Conservation (phyloP, 1,140 invertebrate species). For the Lordiphosa stackelbergi region DNA sequence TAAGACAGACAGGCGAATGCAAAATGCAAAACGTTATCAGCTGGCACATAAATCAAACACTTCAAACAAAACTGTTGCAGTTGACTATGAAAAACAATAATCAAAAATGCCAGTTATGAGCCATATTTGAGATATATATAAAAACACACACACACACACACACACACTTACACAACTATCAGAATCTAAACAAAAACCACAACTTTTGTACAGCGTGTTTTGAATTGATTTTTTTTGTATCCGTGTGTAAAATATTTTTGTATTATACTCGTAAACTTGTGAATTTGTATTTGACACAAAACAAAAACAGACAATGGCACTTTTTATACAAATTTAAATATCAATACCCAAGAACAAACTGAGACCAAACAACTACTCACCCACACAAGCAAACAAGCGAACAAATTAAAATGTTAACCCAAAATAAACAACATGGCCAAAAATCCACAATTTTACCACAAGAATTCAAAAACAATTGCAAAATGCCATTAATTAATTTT, state of each 20-base stretch:
- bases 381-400: constrained; percentile 32
- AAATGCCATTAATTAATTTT: constrained; percentile 44
- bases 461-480: constrained; percentile 34
- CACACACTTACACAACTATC: constrained; percentile 8
- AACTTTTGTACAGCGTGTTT: constrained; percentile 68
- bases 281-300: constrained; percentile 60
- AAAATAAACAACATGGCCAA: constrained; percentile 19
- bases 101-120: constrained; percentile 57
- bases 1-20: constrained; percentile 17
- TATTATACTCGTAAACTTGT: constrained; percentile 67
- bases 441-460: constrained; percentile 16
- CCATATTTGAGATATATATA: constrained; percentile 27
- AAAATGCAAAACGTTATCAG: constrained; percentile 63
- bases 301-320: constrained; percentile 57
- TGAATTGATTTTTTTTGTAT: constrained; percentile 56
- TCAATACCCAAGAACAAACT: constrained; percentile 20
- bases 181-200: constrained; percentile 15
- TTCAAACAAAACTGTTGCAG: constrained; percentile 64
- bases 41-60: constrained; percentile 69
- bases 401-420: constrained; percentile 15
- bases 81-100: constrained; percentile 70
- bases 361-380: constrained; percentile 41
- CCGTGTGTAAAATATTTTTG: constrained; percentile 63
- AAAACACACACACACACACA: constrained; percentile 15
- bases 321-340: constrained; percentile 68